Evolutionary conservation across 92 coral and sea anemone species (phyloP).

Genomic region (Isaurus tuberculatus): DNA sequence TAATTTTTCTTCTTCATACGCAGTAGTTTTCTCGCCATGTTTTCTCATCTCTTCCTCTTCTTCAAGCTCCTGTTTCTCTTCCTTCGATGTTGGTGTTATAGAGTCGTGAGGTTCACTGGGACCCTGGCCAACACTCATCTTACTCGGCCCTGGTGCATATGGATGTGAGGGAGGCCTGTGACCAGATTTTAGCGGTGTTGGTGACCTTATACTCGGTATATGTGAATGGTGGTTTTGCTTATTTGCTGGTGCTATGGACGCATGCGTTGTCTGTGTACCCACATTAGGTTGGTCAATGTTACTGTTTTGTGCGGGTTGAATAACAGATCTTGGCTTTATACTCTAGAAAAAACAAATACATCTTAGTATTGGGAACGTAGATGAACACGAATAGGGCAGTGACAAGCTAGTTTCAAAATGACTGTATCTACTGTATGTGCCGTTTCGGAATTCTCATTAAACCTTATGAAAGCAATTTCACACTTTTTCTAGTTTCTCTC

Average conservation of each 20-base stretch:
- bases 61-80: neutral
- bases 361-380: neutral
- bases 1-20: conserved; percentile 51
- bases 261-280: conserved; percentile 5
- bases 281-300: neutral
- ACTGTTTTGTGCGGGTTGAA: conserved; percentile 22
- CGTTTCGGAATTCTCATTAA: too few relatives aligned
- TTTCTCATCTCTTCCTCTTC: conserved; percentile 44
- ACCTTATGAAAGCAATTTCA: too few relatives aligned
- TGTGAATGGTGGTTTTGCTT: conserved; percentile 1
- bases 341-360: neutral
- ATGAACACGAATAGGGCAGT: neutral
- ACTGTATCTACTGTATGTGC: too few relatives aligned
- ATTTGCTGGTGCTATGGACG: neutral
- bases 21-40: conserved; percentile 37
- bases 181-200: neutral
- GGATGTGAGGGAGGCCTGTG: conserved; percentile 45
- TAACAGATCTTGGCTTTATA: conserved; percentile 28
- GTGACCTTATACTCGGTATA: neutral
- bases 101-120: conserved; percentile 27
- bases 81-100: neutral
- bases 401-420: too few relatives aligned
- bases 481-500: too few relatives aligned
- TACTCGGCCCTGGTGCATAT: conserved; percentile 9
- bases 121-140: neutral